phyloP scores from a whole-genome alignment of 2,888 invertebrate species.

The Macrophya annulata region DNA sequence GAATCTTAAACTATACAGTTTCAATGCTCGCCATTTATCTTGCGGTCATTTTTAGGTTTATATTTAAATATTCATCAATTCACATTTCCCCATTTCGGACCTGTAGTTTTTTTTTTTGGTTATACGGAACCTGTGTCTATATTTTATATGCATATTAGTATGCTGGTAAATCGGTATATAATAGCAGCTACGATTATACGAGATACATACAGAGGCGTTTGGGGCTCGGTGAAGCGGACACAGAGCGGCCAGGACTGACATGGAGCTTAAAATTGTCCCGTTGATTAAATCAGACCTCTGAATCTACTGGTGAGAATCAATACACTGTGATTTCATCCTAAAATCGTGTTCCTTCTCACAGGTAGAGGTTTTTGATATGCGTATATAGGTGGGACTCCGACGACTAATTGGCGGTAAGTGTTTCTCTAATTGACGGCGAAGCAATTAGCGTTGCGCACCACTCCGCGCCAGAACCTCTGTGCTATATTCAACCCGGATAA shows the following conservation, averaged over 20 bases:
- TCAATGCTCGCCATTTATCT: too few relatives aligned
- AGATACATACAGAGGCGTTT: neutral
- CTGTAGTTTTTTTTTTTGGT: too few relatives aligned
- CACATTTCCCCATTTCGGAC: too few relatives aligned
- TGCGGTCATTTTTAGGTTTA: too few relatives aligned
- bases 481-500: constrained; percentile 35
- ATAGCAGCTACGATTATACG: neutral
- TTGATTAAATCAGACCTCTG: constrained; percentile 18
- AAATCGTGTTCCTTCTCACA: neutral
- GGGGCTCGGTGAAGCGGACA: constrained; percentile 19
- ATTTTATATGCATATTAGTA: neutral
- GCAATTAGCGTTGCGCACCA: constrained; percentile 48
- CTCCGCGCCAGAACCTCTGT: constrained; percentile 19
- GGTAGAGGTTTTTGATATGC: constrained; percentile 4
- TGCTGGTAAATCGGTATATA: neutral
- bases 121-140: too few relatives aligned
- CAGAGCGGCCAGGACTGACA: neutral
- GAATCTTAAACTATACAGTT: too few relatives aligned
- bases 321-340: neutral
- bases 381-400: constrained; percentile 6
- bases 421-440: constrained; percentile 55
- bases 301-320: constrained; percentile 5
- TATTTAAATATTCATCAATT: too few relatives aligned
- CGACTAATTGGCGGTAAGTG: constrained; percentile 54
- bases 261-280: constrained; percentile 18